Base-by-base conservation (phyloP, 2,888 invertebrate species). In the Cheilosia urbana region DNA sequence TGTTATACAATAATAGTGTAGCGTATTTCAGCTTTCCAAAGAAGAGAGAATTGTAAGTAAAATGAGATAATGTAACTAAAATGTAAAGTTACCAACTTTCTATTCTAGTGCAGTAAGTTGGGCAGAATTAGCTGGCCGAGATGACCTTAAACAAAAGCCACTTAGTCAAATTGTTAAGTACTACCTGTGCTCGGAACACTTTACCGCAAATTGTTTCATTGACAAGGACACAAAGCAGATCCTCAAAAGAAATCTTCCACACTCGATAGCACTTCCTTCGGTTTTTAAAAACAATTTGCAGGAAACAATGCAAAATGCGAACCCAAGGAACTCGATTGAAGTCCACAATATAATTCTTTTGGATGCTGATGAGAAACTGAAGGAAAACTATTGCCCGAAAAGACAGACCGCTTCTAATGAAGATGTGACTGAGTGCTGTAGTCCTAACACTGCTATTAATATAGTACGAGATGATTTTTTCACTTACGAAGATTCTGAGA, bases 11-110 rank as follows among this genome's bases (percentile, higher is more conserved):
- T 37, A 88, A 78, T 71, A 79, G 58, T 24, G 73, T 89, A 24
- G 40, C 80, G 2, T 89, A 89, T 47, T 88, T 88, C 27, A 84
- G 87, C n/a, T 88, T 89, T 30, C 89, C 89, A 1, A 88, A 87
- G 53, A 73, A 87, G 42, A 84, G 80, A 37, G 66, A 82, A n/a
- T 88, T 83, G 89, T 88, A 82, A 83, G 88, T 87, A 21, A 11
- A 15, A n/a, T 27, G 13, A 37, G 3, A 7, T 17, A 11, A 15
- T 4, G 0, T n/a, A 21, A 30, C 2, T n/a, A 2, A 30, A 11
- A 5, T n/a, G 17, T 27, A 24, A 2, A 2, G 49, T 57, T 24
- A 17, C 5, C 9, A 47, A 47, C 17, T 19, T 42, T 21, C 19
- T 15, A n/a, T 76, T 53, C 0, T 11, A 85, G 85, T 49, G 71